Evolutionary conservation across 2,888 invertebrate genomes (phyloP).

Genomic region (Sinohyriopsis cumingii): DNA sequence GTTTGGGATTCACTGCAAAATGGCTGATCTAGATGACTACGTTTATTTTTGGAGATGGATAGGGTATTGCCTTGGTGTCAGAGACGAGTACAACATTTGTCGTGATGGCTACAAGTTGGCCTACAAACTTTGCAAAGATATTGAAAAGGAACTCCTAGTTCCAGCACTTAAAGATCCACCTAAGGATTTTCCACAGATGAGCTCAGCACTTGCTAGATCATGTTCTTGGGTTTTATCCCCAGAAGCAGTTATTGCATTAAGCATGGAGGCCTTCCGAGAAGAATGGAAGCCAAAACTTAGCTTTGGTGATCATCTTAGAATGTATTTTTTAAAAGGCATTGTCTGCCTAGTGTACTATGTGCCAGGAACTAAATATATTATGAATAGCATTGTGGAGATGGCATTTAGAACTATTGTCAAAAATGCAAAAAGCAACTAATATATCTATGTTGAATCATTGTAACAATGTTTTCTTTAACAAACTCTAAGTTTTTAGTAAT

Average conservation of each 20-base stretch:
- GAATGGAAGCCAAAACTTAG: conserved; percentile 10
- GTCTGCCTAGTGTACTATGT: conserved; percentile 13
- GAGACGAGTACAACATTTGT: conserved; percentile 76
- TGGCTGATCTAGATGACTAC: conserved; percentile 82
- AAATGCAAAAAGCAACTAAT: no score
- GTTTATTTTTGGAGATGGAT: conserved; percentile 89
- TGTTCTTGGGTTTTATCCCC: conserved; percentile 22
- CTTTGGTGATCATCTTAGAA: conserved; percentile 20
- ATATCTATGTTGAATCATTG: no score
- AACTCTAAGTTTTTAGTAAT: no score
- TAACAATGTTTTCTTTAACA: no score
- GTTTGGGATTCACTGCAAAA: conserved; percentile 79
- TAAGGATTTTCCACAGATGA: conserved; percentile 54
- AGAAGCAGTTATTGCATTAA: conserved; percentile 39
- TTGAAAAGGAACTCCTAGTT: conserved; percentile 51
- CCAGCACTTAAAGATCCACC: conserved; percentile 53
- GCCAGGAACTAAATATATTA: conserved; percentile 4
- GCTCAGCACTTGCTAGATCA: conserved; percentile 49
- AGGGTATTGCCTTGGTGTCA: conserved; percentile 86
- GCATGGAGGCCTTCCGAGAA: conserved; percentile 22
- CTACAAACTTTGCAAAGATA: conserved; percentile 50
- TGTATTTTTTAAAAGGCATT: conserved; percentile 14
- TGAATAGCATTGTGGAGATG: not conserved
- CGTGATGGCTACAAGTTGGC: conserved; percentile 42
- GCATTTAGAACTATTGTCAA: not conserved